A percentile compares a stretch with the other conserved stretches of the same genome.
Evolutionary conservation across 2,888 invertebrate species (phyloP).

Genomic region (Digitonthophagus gazella): DNA sequence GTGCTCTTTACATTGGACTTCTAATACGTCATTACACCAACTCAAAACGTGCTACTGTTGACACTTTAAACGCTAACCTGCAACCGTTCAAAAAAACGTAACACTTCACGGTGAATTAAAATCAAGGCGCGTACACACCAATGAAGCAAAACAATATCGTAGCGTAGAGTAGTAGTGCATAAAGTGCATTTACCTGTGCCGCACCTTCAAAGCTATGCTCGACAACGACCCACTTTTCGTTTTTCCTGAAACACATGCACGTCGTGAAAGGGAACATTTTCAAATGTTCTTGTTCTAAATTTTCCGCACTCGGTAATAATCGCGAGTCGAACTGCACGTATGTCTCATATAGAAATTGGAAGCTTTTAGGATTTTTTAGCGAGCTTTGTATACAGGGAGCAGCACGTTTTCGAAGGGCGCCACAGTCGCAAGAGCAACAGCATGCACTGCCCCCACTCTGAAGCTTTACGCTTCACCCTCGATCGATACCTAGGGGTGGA

Average conservation of each 20-base stretch:
- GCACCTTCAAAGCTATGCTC: conserved; percentile 21
- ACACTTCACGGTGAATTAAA: background rate
- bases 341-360: conserved; percentile 13
- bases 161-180: conserved; percentile 5
- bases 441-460: conserved; percentile 27
- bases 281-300: background rate
- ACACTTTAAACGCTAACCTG: background rate
- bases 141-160: conserved; percentile 5
- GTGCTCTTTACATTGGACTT: background rate
- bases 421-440: conserved; percentile 27
- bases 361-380: conserved; percentile 15
- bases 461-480: conserved; percentile 20
- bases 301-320: background rate
- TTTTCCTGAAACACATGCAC: conserved; percentile 38
- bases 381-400: conserved; percentile 23
- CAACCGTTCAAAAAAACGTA: background rate
- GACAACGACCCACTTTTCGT: conserved; percentile 34
- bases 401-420: conserved; percentile 29
- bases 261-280: conserved; percentile 41
- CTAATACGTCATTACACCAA: conserved; percentile 3
- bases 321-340: conserved; percentile 9
- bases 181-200: conserved; percentile 23
- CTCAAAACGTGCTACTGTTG: background rate
- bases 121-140: background rate
- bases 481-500: conserved; percentile 25